Conservation (phyloP, 2,888 invertebrate genomes). For the Lasioglossum villosulum region DNA sequence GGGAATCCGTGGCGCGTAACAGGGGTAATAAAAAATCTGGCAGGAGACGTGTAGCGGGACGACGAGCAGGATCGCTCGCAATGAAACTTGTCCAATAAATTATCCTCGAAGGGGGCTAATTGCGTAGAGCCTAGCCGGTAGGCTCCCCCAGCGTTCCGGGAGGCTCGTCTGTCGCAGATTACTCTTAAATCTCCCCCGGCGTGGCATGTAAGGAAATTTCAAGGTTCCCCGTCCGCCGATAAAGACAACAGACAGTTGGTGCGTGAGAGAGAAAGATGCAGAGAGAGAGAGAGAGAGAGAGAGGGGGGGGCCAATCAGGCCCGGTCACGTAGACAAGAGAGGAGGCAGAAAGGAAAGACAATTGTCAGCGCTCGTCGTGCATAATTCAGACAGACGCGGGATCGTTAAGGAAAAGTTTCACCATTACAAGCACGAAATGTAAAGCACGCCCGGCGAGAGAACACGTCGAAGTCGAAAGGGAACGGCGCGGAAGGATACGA, state of each 20-base stretch:
- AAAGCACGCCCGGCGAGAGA: slow-evolving; percentile 50
- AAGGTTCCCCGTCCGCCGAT: slow-evolving; percentile 20
- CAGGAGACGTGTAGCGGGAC: not conserved
- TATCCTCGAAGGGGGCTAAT: slow-evolving; percentile 12
- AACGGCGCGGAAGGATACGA: slow-evolving; percentile 55
- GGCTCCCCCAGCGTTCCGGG: not conserved
- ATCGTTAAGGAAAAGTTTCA: slow-evolving; percentile 81
- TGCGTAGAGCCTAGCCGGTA: not conserved
- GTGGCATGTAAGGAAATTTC: slow-evolving; percentile 31
- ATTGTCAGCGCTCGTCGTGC: slow-evolving; percentile 71
- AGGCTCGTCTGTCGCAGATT: slow-evolving; percentile 27
- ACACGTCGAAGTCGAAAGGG: slow-evolving; percentile 58
- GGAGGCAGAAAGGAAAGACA: slow-evolving; percentile 33
- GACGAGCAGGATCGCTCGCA: not conserved
- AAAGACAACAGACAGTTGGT: slow-evolving; percentile 25
- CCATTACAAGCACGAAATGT: slow-evolving; percentile 79
- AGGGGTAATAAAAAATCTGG: not conserved
- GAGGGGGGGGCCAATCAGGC: slow-evolving; percentile 50
- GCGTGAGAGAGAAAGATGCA: not conserved
- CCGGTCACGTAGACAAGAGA: slow-evolving; percentile 55
- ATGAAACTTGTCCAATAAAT: slow-evolving; percentile 22
- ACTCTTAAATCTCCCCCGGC: slow-evolving; percentile 1
- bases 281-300: not conserved
- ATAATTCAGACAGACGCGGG: slow-evolving; percentile 77
- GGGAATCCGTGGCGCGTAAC: not conserved